Base-by-base conservation (phyloP, 2,888 invertebrate genomes). In the Hyles lineata region DNA sequence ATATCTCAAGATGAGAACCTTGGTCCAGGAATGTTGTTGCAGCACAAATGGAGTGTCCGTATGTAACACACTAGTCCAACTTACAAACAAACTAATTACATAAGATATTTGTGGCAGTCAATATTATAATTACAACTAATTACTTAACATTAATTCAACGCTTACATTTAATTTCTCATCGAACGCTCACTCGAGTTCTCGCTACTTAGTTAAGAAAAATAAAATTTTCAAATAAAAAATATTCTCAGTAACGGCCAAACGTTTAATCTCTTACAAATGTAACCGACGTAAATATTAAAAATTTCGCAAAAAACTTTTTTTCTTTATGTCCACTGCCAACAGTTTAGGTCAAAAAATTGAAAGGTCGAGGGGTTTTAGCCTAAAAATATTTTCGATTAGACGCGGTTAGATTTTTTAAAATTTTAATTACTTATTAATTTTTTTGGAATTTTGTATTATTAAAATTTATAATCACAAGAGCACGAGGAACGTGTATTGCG, bases 401-500 rank as follows among this genome's bases (percentile, higher is more conserved):
- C 92, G 91, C 91, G 91, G 89, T 91, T 89, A 89, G 85, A 83
- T 84, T 86, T 87, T 81, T 81, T 79, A 73, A 70, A 74, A 75
- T 80, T 85, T 85, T 79, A 79, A 77, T 82, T 83, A 83, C 85
- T 81, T 79, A 76, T 82, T 82, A 83, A 85, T 81, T 78, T 82
- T 84, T 88, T 88, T 90, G 83, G 80, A 86, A 87, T 88, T 89
- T 89, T 89, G 86, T 87, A 85, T 88, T 89, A 89, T 91, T 92
- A 87, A 91, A 90, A 91, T 93, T 92, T 92, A 92, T 89, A 91
- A 95, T 95, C 95, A 95, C 95, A 95, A 95, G 91, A 90, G 92
- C 94, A 93, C 94, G 95, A 95, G 95, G 95, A 95, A 95, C 95
- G 94, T 92, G 91, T 92, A 92, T 90, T 92, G 85, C 90, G 93